Conservation (phyloP, 2,888 invertebrate genomes). For the Odontothrips loti region DNA sequence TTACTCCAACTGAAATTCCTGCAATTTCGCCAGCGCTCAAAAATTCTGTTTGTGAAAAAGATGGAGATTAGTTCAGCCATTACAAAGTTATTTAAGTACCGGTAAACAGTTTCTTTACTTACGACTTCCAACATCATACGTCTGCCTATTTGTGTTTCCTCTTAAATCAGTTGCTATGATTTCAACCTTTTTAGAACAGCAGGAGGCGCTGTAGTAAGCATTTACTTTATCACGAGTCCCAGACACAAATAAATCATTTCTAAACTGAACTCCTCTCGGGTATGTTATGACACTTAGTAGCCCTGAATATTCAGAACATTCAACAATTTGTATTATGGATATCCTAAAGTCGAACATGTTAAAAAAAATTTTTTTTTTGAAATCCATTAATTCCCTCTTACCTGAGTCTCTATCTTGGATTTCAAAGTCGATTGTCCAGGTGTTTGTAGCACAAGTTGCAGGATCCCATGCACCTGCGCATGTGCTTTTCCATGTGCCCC, state of each 20-base stretch:
- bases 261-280: slow-evolving; percentile 56
- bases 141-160: slow-evolving; percentile 61
- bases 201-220: slow-evolving; percentile 65
- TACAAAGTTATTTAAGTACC: no score
- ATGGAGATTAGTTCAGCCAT: slow-evolving; percentile 35
- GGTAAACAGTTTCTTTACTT: slow-evolving; percentile 34
- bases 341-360: not conserved
- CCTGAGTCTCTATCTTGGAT: slow-evolving; percentile 64
- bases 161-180: slow-evolving; percentile 64
- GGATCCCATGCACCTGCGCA: slow-evolving; percentile 55
- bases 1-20: slow-evolving; percentile 63
- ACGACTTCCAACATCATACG: slow-evolving; percentile 58
- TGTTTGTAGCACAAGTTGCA: slow-evolving; percentile 58
- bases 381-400: slow-evolving; percentile 40
- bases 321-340: not conserved
- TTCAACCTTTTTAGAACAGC: slow-evolving; percentile 65
- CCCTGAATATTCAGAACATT: slow-evolving; percentile 35
- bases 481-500: slow-evolving; percentile 47
- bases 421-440: slow-evolving; percentile 66
- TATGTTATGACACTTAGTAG: slow-evolving; percentile 42
- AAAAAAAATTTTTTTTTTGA: not conserved
- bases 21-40: slow-evolving; percentile 56
- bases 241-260: slow-evolving; percentile 56
- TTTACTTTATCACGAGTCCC: slow-evolving; percentile 63
- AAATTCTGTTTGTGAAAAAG: slow-evolving; percentile 48